A percentile compares a stretch with the other conserved stretches of the same genome.
Evolutionary conservation across 2,113 vertebrate genomes (phyloP).

Genomic region (Alces alces): DNA sequence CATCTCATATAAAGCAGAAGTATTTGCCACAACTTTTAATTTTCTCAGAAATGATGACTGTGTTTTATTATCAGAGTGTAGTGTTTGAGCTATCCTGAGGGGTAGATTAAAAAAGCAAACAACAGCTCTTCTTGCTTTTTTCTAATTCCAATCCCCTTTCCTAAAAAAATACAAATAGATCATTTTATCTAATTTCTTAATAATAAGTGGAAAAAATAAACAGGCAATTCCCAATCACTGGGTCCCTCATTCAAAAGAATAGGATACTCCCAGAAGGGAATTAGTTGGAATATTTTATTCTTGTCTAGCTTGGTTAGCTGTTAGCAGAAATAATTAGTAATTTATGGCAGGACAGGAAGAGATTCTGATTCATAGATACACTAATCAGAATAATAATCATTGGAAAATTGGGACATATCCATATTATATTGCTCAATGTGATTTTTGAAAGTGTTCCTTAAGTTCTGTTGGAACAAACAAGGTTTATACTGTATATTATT

Average conservation of each 20-base stretch:
- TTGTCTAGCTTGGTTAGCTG: slow-evolving; percentile 48
- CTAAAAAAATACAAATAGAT: slow-evolving; percentile 30
- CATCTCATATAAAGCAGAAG: background rate
- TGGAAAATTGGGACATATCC: slow-evolving; percentile 43
- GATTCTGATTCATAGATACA: slow-evolving; percentile 72
- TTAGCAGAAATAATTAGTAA: slow-evolving; percentile 66
- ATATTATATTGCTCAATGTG: background rate
- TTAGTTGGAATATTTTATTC: slow-evolving; percentile 73
- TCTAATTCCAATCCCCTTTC: background rate
- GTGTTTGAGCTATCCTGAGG: background rate
- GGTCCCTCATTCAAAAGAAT: slow-evolving; percentile 51
- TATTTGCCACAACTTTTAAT: background rate
- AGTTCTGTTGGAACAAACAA: background rate
- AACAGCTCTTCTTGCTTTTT: background rate
- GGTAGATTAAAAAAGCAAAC: background rate
- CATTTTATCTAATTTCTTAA: slow-evolving; percentile 68
- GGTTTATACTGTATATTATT: slow-evolving; percentile 5
- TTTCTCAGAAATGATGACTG: background rate
- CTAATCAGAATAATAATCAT: slow-evolving; percentile 58
- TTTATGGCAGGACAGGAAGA: slow-evolving; percentile 61
- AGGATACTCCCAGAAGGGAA: slow-evolving; percentile 63
- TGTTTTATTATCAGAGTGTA: background rate
- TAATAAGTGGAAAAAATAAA: slow-evolving; percentile 72
- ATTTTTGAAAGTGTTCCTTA: background rate
- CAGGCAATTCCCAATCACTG: slow-evolving; percentile 60